These are phyloP conservation scores for Tarsius wallacei DNA, from an alignment of 2,797 vertebrate genomes.

Conservation along the genomic window DNA sequence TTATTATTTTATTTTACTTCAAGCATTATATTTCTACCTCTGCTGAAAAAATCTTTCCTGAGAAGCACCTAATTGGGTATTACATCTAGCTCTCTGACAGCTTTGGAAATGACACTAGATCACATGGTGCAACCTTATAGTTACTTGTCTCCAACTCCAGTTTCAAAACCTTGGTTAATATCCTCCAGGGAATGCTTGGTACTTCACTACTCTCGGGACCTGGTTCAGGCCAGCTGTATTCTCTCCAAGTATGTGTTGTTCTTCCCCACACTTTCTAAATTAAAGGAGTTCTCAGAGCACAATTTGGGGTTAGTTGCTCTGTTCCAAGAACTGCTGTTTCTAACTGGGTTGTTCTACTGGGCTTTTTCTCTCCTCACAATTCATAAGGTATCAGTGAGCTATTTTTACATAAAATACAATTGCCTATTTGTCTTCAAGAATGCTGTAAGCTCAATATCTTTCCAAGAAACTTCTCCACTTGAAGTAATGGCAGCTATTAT, in stretches of 20 bases:
- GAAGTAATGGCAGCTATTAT: not conserved
- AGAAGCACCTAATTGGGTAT: not conserved
- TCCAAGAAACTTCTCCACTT: not conserved
- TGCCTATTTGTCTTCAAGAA: not conserved
- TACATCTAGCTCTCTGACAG: not conserved
- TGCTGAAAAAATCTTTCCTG: not conserved
- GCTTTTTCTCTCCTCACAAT: not conserved
- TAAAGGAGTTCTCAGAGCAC: not conserved
- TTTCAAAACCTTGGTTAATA: not conserved
- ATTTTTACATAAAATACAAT: not conserved
- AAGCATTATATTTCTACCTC: not conserved
- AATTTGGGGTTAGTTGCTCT: not conserved
- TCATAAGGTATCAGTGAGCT: not conserved
- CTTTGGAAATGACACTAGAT: not conserved
- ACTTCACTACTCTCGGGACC: not conserved
- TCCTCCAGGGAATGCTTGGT: not conserved
- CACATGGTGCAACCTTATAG: not conserved
- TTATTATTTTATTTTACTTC: slow-evolving; percentile 21
- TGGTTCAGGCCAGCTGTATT: not conserved
- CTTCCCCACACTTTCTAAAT: not conserved
- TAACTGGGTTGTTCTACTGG: not conserved
- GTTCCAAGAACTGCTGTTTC: not conserved
- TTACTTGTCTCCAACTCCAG: not conserved
- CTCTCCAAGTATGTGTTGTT: not conserved
- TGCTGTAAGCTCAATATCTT: not conserved